Percentiles rank a stretch among this genome's conserved stretches.
phyloP scores from a whole-genome alignment of 2,797 vertebrate species.

The Schizothorax lantsangensis region DNA sequence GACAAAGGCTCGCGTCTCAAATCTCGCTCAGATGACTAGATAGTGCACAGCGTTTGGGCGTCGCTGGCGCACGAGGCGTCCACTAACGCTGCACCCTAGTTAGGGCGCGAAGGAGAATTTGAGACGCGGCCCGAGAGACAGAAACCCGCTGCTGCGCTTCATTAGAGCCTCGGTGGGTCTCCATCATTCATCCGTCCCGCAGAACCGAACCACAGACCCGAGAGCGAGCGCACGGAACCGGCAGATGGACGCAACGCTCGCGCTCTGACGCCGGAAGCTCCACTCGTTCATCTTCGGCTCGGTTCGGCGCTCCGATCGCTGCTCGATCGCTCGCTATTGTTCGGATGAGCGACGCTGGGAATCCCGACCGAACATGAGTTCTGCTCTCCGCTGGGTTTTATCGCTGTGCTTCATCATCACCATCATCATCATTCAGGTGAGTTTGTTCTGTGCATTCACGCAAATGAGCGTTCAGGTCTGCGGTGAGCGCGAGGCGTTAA shows the following conservation, averaged over 20 bases:
- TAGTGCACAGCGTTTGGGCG: not conserved
- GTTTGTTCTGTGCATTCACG: slow-evolving; percentile 14
- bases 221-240: slow-evolving; percentile 1
- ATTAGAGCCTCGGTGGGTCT: slow-evolving; percentile 32
- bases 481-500: not conserved
- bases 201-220: slow-evolving; percentile 32
- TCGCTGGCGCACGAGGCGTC: not conserved
- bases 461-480: not conserved
- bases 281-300: slow-evolving; percentile 18
- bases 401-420: slow-evolving; percentile 25
- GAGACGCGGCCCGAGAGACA: slow-evolving; percentile 42
- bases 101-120: slow-evolving; percentile 68
- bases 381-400: slow-evolving; percentile 1
- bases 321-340: slow-evolving; percentile 77
- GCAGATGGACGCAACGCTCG: slow-evolving; percentile 45
- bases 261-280: slow-evolving; percentile 26
- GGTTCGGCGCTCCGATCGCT: slow-evolving; percentile 66
- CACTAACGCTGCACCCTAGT: not conserved
- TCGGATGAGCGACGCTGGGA: slow-evolving; percentile 72
- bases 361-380: slow-evolving; percentile 54
- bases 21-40: not conserved
- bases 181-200: slow-evolving; percentile 31
- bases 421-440: slow-evolving; percentile 69
- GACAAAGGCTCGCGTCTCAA: slow-evolving; percentile 9
- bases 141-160: slow-evolving; percentile 63